These are phyloP conservation scores for Delphinus delphis DNA, from an alignment of 2,113 vertebrate species.

Conservation along the genomic window DNA sequence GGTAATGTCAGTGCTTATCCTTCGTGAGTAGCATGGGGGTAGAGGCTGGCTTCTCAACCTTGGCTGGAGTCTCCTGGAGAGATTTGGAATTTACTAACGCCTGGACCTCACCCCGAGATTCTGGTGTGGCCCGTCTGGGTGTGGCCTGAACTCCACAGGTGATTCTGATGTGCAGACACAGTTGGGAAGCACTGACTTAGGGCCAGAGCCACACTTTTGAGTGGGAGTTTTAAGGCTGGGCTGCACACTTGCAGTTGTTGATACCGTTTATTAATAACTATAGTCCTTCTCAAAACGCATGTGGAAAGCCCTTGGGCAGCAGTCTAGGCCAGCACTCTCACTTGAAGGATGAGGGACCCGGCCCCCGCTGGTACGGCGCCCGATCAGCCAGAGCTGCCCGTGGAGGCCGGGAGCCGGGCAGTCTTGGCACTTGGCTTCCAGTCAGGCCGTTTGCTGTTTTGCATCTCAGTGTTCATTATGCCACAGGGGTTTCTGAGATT, in stretches of 20 bases:
- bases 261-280: not conserved
- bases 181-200: not conserved
- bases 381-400: accelerated
- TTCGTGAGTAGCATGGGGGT: not conserved
- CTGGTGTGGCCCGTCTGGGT: not conserved
- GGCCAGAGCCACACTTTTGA: not conserved
- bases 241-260: not conserved
- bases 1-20: not conserved
- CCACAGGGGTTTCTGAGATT: not conserved
- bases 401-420: no score
- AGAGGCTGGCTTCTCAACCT: not conserved
- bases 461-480: not conserved
- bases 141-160: accelerated
- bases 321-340: not conserved
- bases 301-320: not conserved
- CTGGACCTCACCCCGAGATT: not conserved
- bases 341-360: not conserved
- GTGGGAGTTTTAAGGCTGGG: not conserved
- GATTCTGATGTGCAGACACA: no score
- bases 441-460: not conserved
- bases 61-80: not conserved
- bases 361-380: not conserved
- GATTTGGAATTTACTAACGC: not conserved
- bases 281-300: not conserved
- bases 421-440: not conserved